Percentiles rank a stretch among this genome's conserved stretches.
phyloP scores from a whole-genome alignment of 2,888 invertebrate species.

The Lasioglossum marginatum region DNA sequence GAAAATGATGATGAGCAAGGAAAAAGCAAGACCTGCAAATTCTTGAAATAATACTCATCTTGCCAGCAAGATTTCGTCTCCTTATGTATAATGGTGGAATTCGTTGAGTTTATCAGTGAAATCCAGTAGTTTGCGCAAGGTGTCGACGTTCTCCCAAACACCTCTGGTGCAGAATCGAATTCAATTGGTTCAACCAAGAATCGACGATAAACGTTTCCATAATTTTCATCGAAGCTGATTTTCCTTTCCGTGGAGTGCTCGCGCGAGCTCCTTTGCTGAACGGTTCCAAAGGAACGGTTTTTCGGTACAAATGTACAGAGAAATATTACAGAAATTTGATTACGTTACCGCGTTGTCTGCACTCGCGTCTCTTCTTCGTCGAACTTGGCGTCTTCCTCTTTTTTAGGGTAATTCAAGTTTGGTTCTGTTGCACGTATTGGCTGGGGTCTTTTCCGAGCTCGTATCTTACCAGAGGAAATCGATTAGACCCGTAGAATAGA shows the following conservation, averaged over 20 bases:
- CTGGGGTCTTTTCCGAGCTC: conserved; percentile 26
- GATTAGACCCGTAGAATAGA: not conserved
- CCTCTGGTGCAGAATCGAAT: conserved; percentile 69
- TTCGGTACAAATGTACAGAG: not conserved
- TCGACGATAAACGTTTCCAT: conserved; percentile 51
- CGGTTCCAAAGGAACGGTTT: not conserved
- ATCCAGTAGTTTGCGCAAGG: conserved; percentile 62
- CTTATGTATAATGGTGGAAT: conserved; percentile 41
- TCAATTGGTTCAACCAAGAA: conserved; percentile 69
- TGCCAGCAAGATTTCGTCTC: conserved; percentile 37
- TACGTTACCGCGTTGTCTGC: conserved; percentile 41
- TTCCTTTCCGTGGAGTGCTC: not conserved
- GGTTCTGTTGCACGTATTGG: conserved; percentile 19
- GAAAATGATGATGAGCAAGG: not conserved
- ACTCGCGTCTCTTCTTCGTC: conserved; percentile 33
- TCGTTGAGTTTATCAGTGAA: not conserved
- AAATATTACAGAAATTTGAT: not conserved
- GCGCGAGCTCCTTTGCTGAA: not conserved
- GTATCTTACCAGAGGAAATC: conserved; percentile 6
- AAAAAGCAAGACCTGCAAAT: not conserved
- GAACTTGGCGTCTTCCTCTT: conserved; percentile 41
- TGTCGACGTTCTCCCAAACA: conserved; percentile 69
- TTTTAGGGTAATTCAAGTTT: conserved; percentile 50
- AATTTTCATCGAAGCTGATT: not conserved
- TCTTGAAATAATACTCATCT: not conserved